Base-by-base conservation (phyloP, 2,113 vertebrate species). In the Cottus gobio region DNA sequence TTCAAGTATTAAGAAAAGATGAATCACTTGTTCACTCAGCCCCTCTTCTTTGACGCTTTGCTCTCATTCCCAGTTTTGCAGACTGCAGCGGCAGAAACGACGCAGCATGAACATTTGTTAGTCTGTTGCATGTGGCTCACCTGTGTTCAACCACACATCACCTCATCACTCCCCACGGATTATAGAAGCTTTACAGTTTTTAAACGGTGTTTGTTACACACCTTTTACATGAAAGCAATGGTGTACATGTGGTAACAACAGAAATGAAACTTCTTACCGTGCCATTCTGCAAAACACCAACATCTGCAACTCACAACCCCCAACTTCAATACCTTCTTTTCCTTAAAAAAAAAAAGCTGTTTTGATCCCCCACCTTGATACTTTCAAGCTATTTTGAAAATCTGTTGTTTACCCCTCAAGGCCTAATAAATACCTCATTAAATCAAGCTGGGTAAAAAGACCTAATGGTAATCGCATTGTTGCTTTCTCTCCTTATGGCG, bases 291-390 rank as follows among this genome's bases (percentile, higher is more conserved):
- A 77, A 77, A 83, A 76, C 34, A 58, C 69, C 46, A 71, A 42
- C 85, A 85, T 73, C 79, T 90, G 81, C 37, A 78, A 58, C 52
- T 73, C 62, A 36, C 76, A 79, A 81, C 42, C 62, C 46, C 58
- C 37, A 15, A 15, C 26, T 67, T 26, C 4, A 39, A 65, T 75
- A 44, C 4, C 22, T 20, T 52, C 30, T 73, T 76, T 44, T 46
- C 31, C 15, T 52, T 22, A 12, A 26, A 82, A n/a, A 26, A 82
- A n/a, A 82, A n/a, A 56, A 3, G 16, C 34, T 48, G 6, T 34
- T 60, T 24, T 28, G 18, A 78, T 37, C 71, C 52, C 58, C 50
- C 50, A 58, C 64, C 9, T 64, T 60, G 5, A 7, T 73, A 44
- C 22, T 30, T 8, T 30, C 34, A 8, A 37, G 13, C 37, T 36